Conservation (phyloP, 64 coral and sea anemone species). For the Montipora cactus region DNA sequence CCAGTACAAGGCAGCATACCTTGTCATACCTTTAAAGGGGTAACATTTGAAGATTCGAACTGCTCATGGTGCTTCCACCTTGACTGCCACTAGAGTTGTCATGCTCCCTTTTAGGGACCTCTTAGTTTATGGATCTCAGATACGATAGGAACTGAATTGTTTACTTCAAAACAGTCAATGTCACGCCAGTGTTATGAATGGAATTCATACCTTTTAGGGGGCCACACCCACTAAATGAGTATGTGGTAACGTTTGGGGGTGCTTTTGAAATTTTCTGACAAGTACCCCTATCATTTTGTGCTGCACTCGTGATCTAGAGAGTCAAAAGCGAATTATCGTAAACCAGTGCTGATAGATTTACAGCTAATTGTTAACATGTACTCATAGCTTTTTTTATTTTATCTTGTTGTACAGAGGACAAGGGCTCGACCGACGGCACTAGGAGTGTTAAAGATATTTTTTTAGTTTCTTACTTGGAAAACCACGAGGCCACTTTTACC, state of each 20-base stretch:
- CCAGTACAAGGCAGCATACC: neutral
- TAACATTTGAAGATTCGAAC: neutral
- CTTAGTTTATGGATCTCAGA: neutral
- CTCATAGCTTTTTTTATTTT: neutral
- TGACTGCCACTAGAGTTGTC: slow-evolving; percentile 6
- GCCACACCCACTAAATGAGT: neutral
- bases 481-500: slow-evolving; percentile 57
- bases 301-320: neutral
- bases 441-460: neutral
- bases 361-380: neutral
- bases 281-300: neutral
- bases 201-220: neutral
- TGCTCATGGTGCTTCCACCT: neutral
- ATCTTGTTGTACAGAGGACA: neutral
- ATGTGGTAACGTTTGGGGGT: neutral
- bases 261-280: neutral
- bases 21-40: neutral
- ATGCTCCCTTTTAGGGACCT: slow-evolving; percentile 6
- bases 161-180: neutral
- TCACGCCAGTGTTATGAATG: neutral
- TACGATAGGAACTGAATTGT: neutral
- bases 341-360: slow-evolving; percentile 3
- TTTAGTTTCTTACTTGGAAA: neutral
- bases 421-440: neutral
- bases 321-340: neutral